Evolutionary conservation across 2,797 vertebrate species (phyloP).

Genomic region (Smutsia temminckii): DNA sequence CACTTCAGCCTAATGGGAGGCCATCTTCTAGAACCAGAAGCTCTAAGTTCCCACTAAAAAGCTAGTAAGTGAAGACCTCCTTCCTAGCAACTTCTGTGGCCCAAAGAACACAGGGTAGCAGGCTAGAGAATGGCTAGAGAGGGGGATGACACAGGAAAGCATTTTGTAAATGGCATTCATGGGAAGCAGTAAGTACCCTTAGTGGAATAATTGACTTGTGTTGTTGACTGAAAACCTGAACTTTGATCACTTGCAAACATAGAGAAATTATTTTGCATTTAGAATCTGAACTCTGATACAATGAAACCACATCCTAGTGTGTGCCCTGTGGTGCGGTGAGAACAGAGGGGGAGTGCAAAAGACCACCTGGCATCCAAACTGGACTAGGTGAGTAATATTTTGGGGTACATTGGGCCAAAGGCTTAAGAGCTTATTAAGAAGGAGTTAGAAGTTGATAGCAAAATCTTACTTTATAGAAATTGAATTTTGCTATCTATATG

Average conservation of each 20-base stretch:
- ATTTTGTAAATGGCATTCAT: background rate
- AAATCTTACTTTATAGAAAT: background rate
- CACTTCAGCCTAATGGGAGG: background rate
- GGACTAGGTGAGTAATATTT: background rate
- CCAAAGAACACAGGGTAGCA: background rate
- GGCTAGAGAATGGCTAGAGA: background rate
- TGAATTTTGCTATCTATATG: background rate
- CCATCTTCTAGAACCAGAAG: background rate
- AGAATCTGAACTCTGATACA: background rate
- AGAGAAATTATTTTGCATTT: background rate
- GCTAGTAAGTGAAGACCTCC: background rate
- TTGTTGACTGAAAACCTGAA: slow-evolving; percentile 24
- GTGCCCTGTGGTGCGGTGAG: background rate
- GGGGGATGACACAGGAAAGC: background rate
- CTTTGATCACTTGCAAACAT: background rate
- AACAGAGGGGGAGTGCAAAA: background rate
- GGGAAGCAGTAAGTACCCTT: background rate
- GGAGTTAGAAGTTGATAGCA: background rate
- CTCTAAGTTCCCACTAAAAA: background rate
- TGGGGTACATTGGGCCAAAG: background rate
- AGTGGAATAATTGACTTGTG: background rate
- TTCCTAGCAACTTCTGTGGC: background rate
- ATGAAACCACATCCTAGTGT: background rate
- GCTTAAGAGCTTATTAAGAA: background rate
- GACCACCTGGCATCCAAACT: background rate